A percentile compares a stretch with the other conserved stretches of the same genome.
Evolutionary conservation across 2,113 vertebrate species (phyloP).

Genomic region (Plecturocebus donacophilus): DNA sequence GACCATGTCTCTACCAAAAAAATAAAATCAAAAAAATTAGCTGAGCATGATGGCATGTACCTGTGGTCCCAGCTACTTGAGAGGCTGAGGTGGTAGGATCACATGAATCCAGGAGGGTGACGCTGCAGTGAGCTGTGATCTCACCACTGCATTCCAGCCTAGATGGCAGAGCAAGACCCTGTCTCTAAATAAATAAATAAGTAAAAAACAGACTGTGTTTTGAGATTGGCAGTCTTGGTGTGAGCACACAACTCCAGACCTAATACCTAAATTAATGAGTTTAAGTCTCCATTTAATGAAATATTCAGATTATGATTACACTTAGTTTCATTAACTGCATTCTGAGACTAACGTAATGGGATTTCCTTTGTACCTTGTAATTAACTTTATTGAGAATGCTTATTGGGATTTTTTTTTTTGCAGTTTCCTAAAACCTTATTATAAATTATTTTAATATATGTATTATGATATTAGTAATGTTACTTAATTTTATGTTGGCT

Average conservation of each 20-base stretch:
- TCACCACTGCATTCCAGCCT: too few relatives aligned
- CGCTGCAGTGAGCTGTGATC: too few relatives aligned
- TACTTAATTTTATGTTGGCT: conserved; percentile 73
- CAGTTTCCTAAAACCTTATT: conserved; percentile 70
- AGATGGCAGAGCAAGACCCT: too few relatives aligned
- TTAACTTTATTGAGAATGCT: conserved; percentile 80
- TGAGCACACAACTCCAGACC: neutral
- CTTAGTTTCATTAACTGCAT: conserved; percentile 75
- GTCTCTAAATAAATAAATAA: neutral
- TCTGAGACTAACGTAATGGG: conserved; percentile 68
- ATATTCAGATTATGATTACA: conserved; percentile 72
- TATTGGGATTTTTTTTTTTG: conserved; percentile 65
- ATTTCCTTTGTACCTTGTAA: conserved; percentile 78
- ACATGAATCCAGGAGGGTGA: too few relatives aligned
- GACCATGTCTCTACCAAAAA: too few relatives aligned
- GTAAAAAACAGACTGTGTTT: neutral
- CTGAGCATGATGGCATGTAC: too few relatives aligned
- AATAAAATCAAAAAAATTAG: too few relatives aligned
- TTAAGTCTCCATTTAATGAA: conserved; percentile 68
- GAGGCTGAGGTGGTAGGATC: too few relatives aligned
- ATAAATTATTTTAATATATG: conserved; percentile 75
- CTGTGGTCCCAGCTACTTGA: too few relatives aligned
- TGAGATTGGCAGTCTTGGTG: neutral
- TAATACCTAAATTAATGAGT: conserved; percentile 61
- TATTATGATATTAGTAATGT: conserved; percentile 75